A percentile compares a stretch with the other conserved stretches of the same genome.
Conservation (phyloP, 2,888 invertebrate species). For the Pristionchus fissidentatus region DNA sequence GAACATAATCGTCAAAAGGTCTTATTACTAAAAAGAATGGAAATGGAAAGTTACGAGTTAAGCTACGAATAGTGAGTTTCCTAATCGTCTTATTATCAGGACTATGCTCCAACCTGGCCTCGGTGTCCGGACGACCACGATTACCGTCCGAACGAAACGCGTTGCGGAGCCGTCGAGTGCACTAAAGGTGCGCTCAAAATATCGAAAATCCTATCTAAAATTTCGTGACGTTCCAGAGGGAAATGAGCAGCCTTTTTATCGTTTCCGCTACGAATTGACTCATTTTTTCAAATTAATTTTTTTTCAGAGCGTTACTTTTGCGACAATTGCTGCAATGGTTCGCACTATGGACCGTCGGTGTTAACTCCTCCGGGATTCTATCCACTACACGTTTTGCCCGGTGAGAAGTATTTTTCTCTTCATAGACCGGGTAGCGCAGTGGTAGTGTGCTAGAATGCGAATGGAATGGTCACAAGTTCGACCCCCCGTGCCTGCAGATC, state of each 20-base stretch:
- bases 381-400: background rate
- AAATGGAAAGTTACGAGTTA: too few relatives aligned
- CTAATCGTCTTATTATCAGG: background rate
- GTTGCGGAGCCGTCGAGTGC: background rate
- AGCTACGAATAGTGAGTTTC: too few relatives aligned
- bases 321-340: slow-evolving; percentile 24
- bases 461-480: too few relatives aligned
- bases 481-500: too few relatives aligned
- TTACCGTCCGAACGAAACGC: background rate
- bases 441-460: too few relatives aligned
- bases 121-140: background rate
- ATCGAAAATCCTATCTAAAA: too few relatives aligned
- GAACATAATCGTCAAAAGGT: background rate
- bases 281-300: background rate
- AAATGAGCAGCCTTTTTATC: too few relatives aligned
- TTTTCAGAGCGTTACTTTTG: background rate
- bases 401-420: too few relatives aligned
- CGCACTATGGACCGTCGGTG: background rate
- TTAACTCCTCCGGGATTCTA: background rate
- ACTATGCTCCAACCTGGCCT: slow-evolving; percentile 7
- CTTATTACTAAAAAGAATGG: background rate
- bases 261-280: too few relatives aligned
- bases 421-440: too few relatives aligned
- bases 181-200: too few relatives aligned
- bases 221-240: background rate